A percentile compares a stretch with the other conserved stretches of the same genome.
These are phyloP conservation scores for Cheilosia vernalis DNA, from an alignment of 2,888 invertebrate genomes.

Conservation along the genomic window DNA sequence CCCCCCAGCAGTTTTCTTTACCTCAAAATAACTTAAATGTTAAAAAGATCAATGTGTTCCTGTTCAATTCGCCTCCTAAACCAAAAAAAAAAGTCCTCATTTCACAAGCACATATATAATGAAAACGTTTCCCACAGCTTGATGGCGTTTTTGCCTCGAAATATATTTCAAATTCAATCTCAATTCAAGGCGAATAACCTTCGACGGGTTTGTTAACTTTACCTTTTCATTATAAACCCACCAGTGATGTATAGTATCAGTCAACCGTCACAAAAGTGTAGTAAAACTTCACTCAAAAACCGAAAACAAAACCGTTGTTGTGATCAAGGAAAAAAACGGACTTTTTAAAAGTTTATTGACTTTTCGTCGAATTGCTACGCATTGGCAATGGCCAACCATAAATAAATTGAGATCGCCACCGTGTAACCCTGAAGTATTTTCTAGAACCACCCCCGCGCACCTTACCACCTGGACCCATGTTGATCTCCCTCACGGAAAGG, in stretches of 20 bases:
- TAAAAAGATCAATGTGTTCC: neutral
- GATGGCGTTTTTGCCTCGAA: neutral
- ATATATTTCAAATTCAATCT: constrained; percentile 17
- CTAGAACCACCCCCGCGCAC: neutral
- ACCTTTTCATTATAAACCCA: neutral
- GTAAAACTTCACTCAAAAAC: constrained; percentile 37
- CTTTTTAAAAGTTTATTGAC: constrained; percentile 62
- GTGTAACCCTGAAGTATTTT: neutral
- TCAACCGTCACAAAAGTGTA: neutral
- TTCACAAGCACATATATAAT: neutral
- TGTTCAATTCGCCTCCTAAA: neutral
- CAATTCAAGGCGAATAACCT: constrained; percentile 45
- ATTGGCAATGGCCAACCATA: constrained; percentile 4
- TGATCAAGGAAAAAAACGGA: constrained; percentile 17
- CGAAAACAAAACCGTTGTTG: constrained; percentile 50
- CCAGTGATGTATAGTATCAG: neutral
- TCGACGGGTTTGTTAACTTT: constrained; percentile 51
- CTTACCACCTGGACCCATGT: neutral
- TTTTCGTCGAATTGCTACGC: constrained; percentile 19
- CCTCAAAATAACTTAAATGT: neutral
- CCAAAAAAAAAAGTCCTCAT: neutral
- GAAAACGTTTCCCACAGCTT: constrained; percentile 33
- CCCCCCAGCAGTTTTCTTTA: no score
- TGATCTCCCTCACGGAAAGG: neutral
- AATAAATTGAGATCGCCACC: constrained; percentile 12